Base-by-base conservation (phyloP, 1,140 invertebrate genomes). In the Drosophila murphyi region DNA sequence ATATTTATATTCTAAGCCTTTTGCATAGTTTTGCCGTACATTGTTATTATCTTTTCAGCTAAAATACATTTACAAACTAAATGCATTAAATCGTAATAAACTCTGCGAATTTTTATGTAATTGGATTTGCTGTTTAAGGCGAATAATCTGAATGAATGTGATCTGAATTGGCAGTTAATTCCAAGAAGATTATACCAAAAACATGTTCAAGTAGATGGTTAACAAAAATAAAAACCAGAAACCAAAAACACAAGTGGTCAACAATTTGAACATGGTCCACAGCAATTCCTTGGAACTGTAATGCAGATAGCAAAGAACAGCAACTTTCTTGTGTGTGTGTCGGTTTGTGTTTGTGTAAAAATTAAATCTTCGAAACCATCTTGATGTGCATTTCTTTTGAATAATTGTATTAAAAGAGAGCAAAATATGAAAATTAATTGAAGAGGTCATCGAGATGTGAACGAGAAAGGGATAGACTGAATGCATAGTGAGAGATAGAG, bases 391-490 rank as follows among this genome's bases (percentile, higher is more conserved):
- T 47, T 61, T 61, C 45, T 48, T 61, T 50, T 37, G 4, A 60
- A 35, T 45, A 35, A 68, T 35, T 60, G 35, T 48, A 56, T 45
- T 54, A 54, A 54, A 45, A 45, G 3, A 28, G 28, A 6, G 31
- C 51, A 43, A 45, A 29, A 54, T 34, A 8, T 35, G 39, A 55
- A 54, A 56, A 55, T 10, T 75, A 64, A 72, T 71, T 75, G 68
- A 72, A 75, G 64, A 74, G 72, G 72, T 70, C 72, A 74, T 62
- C 69, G 64, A 47, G 54, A 60, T 20, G 20, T 20, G 20, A 20
- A 20, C 20, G 20, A 20, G 20, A 20, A 20, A 20, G 20, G 20
- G 20, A 20, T 20, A 20, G 20, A 20, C 20, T 20, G 20, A 1
- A 20, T 20, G 20, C 20, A 20, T 20, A 20, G 1, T 20, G 20